Base-by-base conservation (phyloP, 1,140 invertebrate species). In the Drosophila bocqueti region DNA sequence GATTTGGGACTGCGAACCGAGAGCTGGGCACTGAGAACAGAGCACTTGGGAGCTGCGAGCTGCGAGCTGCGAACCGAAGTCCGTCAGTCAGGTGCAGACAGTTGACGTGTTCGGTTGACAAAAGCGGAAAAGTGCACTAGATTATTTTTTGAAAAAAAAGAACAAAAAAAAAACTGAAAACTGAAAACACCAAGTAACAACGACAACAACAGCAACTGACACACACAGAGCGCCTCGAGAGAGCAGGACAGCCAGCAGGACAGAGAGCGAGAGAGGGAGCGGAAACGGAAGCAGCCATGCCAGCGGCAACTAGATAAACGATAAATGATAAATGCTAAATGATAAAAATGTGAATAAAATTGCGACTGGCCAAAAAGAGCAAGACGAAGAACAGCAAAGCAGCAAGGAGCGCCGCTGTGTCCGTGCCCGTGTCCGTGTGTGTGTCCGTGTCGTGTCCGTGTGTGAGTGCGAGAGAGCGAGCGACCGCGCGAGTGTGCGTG, bases 91-190 rank as follows among this genome's bases (percentile, higher is more conserved):
- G 91, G 87, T 92, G 91, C 87, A 92, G 91, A 91, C 91, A 92
- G 91, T 92, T 92, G 91, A 91, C 91, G 91, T 90, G 91, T 83
- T 83, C 87, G 91, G 91, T 92, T 92, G 81, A 90, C 87, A 73
- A 64, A 55, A 83, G 79, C 91, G 91, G 90, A 77, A 79, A 62
- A 36, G 76, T 68, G 83, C 71, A 76, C 68, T 43, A 40, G 55
- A 29, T 59, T 31, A 59, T 73, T 73, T 43, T 36, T 61, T n/a
- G 18, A 46, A 47, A 38, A 61, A 60, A 55, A 55, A 54, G 2
- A 2, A 31, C 3, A 18, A 16, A 24, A 16, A 55, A 55, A 26
- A 24, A 24, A 55, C 13, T n/a, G 54, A 40, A 40, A 55, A 40
- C 24, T 24, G 54, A 55, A 40, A 55, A 7, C 18, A 31, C 29